Evolutionary conservation across 2,113 vertebrate genomes (phyloP), one percentile per base, ranked within the genome.

Genomic region (Copsychus sechellarum): DNA sequence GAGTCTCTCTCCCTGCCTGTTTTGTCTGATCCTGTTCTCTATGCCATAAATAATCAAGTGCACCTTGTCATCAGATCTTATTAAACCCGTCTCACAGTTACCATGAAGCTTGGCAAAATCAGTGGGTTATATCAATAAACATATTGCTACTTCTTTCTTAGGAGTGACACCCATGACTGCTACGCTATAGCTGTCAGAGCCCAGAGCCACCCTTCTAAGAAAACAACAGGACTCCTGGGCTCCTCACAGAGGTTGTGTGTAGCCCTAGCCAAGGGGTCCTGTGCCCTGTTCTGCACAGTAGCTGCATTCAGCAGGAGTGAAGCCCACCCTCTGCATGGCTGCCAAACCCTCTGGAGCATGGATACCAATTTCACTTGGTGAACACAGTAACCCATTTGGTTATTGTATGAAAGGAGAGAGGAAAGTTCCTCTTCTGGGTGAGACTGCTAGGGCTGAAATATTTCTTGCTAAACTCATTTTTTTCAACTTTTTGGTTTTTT

Each of bases 181-280:
- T 73, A 19, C 0, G 0, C n/a, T n/a, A 15, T 2, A 72, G 11
- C 33, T 18, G 4, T 51, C 34, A 67, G 53, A 69, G 16, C 19
- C 13, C 47, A 29, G 36, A 51, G 4, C 6, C 40, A 92, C 40
- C 12, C 40, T 43, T 11, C 53, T 34, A 47, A 67, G 56, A 66
- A 69, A 87, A 54, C 7, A 90, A 13, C 5, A 56, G n/a, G 54
- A 36, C 12, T 5, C 7, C 19, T 48, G 28, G 12, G 13, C 2
- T 86, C 40, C 45, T 82, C 62, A 57, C 21, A 48, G 51, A 60
- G 28, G 7, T 47, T 47, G 5, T 16, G 29, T 5, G 2, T 21
- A 64, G 26, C 19, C 26, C 57, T 50, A 74, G 26, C 3, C 33
- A 47, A 67, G 9, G 8, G 11, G 15, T 71, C 40, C 47, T 31